phyloP scores from a whole-genome alignment of 2,888 invertebrate genomes.

The Ophion slaviceki region DNA sequence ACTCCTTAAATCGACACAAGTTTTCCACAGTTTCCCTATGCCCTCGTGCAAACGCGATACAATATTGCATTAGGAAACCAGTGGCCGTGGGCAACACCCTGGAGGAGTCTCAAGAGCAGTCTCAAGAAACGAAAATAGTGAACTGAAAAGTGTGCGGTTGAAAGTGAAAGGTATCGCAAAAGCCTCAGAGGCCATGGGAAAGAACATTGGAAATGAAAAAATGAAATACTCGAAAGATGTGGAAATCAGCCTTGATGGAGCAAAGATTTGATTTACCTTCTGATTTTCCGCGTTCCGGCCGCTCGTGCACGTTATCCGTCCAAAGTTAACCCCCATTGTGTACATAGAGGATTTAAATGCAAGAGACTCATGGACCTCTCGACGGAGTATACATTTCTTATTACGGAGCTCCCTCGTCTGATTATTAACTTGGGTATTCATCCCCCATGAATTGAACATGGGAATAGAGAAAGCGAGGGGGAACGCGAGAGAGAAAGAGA shows the following conservation, averaged over 20 bases:
- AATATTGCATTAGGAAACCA: too few species aligned
- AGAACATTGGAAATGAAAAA: background rate
- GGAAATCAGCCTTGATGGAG: background rate
- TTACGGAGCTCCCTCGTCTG: background rate
- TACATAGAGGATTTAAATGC: background rate
- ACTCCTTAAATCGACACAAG: background rate
- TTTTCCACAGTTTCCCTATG: background rate
- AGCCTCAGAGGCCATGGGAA: background rate
- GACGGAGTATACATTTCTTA: background rate
- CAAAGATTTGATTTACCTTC: background rate
- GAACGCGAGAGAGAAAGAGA: background rate
- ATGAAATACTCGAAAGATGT: background rate
- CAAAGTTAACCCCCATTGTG: background rate
- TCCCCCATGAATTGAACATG: background rate
- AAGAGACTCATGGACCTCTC: background rate
- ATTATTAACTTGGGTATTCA: background rate
- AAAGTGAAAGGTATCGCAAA: background rate
- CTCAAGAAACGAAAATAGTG: background rate
- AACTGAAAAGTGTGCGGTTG: background rate
- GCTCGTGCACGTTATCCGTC: background rate
- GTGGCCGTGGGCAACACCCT: background rate
- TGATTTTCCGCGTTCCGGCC: background rate
- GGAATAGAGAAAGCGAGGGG: background rate
- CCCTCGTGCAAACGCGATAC: background rate
- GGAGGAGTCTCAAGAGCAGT: too few species aligned